phyloP scores from a whole-genome alignment of 2,113 vertebrate genomes.

The Acanthisitta chloris region DNA sequence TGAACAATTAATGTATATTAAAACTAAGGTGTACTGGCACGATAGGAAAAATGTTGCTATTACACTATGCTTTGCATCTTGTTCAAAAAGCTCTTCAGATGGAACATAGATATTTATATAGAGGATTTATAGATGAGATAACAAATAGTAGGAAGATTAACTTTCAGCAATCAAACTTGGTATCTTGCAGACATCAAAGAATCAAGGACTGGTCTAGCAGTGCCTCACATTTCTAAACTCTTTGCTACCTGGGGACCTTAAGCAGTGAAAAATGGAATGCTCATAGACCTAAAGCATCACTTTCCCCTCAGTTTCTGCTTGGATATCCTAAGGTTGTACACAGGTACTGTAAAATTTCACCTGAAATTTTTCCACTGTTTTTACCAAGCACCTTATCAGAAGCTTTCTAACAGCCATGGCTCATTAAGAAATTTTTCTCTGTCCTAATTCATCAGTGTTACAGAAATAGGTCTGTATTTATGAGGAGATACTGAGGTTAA shows the following conservation, averaged over 20 bases:
- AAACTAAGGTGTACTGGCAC: not conserved
- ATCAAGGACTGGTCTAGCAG: not conserved
- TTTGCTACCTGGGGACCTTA: not conserved
- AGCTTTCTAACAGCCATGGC: not conserved
- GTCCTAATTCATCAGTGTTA: not conserved
- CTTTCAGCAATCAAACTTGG: not conserved
- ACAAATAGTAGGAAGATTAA: not conserved
- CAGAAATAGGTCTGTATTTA: not conserved
- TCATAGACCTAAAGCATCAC: not conserved
- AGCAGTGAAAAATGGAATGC: not conserved
- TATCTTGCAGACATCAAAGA: not conserved
- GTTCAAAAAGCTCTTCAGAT: not conserved
- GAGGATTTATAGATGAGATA: not conserved
- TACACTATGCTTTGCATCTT: fast-evolving
- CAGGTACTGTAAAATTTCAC: not conserved
- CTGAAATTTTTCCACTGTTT: not conserved
- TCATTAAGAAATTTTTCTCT: not conserved
- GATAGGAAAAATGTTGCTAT: not conserved
- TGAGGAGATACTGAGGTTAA: not conserved
- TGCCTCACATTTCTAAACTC: not conserved
- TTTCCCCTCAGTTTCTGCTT: not conserved
- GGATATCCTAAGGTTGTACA: not conserved
- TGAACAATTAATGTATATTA: not conserved
- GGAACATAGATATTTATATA: not conserved
- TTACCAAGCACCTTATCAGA: not conserved